Conservation (phyloP, 2,797 vertebrate genomes). For the Arnoldichthys spilopterus region DNA sequence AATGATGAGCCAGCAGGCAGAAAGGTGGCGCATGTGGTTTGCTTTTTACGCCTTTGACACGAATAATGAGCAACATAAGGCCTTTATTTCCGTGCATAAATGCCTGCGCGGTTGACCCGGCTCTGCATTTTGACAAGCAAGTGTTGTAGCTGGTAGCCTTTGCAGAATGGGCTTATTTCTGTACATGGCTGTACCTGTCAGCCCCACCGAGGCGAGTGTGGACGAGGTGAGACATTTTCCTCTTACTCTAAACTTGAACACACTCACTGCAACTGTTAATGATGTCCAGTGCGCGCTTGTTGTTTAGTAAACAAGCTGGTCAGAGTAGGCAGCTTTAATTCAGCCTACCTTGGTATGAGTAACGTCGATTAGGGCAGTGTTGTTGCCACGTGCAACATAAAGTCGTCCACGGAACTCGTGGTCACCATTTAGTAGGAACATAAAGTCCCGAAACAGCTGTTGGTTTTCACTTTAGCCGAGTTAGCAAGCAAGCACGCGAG, state of each 20-base stretch:
- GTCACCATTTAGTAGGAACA: neutral
- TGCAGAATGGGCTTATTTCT: constrained; percentile 80
- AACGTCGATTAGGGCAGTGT: no score
- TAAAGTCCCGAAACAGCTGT: neutral
- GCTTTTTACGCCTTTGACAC: constrained; percentile 50
- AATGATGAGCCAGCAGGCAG: constrained; percentile 54
- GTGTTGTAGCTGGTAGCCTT: constrained; percentile 40
- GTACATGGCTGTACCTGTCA: constrained; percentile 73
- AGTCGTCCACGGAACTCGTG: neutral
- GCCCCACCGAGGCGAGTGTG: constrained; percentile 71
- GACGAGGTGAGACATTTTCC: constrained; percentile 73
- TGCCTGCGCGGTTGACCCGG: constrained; percentile 53
- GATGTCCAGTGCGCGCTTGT: neutral
- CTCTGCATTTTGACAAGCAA: constrained; percentile 39
- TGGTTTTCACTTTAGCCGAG: neutral
- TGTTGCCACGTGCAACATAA: neutral
- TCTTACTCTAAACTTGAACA: no score
- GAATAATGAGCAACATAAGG: constrained; percentile 31
- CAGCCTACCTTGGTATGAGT: no score
- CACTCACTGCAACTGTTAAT: no score
- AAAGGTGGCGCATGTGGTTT: constrained; percentile 68
- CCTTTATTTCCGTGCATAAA: neutral
- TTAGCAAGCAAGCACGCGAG: constrained; percentile 1
- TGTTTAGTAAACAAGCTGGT: no score
- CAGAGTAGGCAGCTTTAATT: no score